These are phyloP conservation scores for Phortica okadai DNA, from an alignment of 2,888 invertebrate species.

Conservation along the genomic window DNA sequence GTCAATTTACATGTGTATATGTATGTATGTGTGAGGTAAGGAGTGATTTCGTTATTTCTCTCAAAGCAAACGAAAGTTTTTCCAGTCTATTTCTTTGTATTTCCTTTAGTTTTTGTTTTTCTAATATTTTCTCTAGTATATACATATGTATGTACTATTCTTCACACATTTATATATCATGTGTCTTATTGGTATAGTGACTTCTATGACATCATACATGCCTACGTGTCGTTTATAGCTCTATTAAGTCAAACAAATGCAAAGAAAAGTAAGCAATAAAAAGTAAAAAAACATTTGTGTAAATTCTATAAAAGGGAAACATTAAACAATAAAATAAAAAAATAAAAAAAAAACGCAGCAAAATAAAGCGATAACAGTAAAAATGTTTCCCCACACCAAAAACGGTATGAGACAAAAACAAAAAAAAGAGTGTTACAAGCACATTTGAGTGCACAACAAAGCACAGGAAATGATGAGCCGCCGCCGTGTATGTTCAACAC, in stretches of 20 bases:
- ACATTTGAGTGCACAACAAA: constrained; percentile 1
- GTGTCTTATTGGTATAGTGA: not conserved
- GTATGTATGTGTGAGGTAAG: no score
- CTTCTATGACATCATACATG: not conserved
- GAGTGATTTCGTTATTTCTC: no score
- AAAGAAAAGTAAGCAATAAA: not conserved
- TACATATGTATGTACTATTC: no score
- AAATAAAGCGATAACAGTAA: not conserved
- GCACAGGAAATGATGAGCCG: constrained; percentile 4
- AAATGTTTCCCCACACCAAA: not conserved
- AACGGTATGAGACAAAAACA: not conserved
- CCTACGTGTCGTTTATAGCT: not conserved
- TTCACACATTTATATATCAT: no score
- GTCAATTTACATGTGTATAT: no score
- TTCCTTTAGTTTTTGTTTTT: no score
- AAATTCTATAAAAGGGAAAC: not conserved
- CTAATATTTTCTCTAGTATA: no score
- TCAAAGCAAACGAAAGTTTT: no score
- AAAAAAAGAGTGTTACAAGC: not conserved
- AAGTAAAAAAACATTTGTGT: not conserved
- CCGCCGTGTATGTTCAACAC: not conserved
- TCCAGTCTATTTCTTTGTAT: no score
- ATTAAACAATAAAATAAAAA: not conserved
- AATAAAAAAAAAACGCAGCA: not conserved
- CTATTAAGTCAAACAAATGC: not conserved